These are phyloP conservation scores for Lysiphlebus fabarum DNA, from an alignment of 1,140 invertebrate genomes.

Conservation along the genomic window DNA sequence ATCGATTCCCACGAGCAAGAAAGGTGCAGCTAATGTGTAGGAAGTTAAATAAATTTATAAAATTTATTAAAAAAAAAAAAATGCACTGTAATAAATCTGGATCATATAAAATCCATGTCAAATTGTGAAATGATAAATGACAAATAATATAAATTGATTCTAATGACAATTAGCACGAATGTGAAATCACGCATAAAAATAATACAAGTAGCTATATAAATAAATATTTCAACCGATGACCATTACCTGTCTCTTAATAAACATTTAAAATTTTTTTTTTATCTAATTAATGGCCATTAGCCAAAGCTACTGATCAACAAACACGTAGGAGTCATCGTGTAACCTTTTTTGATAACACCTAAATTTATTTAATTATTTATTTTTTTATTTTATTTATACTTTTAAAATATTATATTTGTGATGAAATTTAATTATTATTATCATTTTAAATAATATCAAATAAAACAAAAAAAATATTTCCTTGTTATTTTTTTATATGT, in stretches of 20 bases:
- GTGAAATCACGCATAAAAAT: not conserved
- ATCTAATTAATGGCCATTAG: slow-evolving; percentile 49
- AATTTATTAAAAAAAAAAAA: too few species aligned
- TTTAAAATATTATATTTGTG: not conserved
- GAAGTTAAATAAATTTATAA: too few species aligned
- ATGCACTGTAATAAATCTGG: too few species aligned
- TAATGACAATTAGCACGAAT: not conserved
- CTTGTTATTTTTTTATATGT: slow-evolving; percentile 22
- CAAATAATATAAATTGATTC: too few species aligned
- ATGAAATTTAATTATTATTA: not conserved
- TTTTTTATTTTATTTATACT: slow-evolving; percentile 2
- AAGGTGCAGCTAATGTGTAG: too few species aligned
- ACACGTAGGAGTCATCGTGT: slow-evolving; percentile 23
- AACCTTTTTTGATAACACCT: slow-evolving; percentile 30
- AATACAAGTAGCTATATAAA: not conserved
- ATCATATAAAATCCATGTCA: too few species aligned
- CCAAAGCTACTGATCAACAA: slow-evolving; percentile 27
- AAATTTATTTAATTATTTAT: slow-evolving; percentile 6
- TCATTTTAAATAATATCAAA: too few species aligned
- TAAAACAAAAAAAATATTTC: too few species aligned
- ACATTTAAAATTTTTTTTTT: slow-evolving; percentile 35
- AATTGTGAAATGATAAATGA: too few species aligned
- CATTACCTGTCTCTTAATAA: slow-evolving; percentile 35
- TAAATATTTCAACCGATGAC: slow-evolving; percentile 36
- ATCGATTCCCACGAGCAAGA: too few species aligned